Base-by-base conservation (phyloP, 2,113 vertebrate species). In the Tyrannus savana region DNA sequence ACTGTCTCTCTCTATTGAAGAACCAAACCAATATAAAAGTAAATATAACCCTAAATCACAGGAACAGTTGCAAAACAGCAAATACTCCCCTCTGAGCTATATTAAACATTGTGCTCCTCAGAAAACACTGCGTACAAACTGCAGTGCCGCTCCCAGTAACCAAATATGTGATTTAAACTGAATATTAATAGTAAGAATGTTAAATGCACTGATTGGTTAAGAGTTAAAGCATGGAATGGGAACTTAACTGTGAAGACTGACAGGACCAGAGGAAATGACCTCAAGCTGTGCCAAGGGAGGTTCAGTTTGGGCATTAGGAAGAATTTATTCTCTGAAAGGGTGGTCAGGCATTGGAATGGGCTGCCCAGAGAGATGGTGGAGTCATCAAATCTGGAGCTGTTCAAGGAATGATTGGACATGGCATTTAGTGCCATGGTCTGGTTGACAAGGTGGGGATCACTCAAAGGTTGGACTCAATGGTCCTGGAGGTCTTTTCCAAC, bases 371-470 rank as follows among this genome's bases (percentile, higher is more conserved):
- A 12, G 28, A 19, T 23, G 60, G 7, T 22, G 73, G 25, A 37
- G 18, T 5, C 7, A 22, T 33, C 22, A 15, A 14, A 19, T 47
- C 50, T 13, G 60, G 50, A 30, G 41, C 7, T 28, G 58, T 4
- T 18, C 41, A 4, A 27, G 17, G 22, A 17, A 2, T 11, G 6
- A 1, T 19, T 18, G n/a, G 33, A 11, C 19, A 28, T 1, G 22
- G 49, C 9, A 31, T 4, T 49, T 9, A 18, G 9, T 30, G 23
- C 30, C 3, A 24, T 58, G n/a, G 2, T 13, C 22, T 28, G 2
- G 12, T 3, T 14, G 49, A 9, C 25, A 8, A 12, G 33, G 33
- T 12, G 28, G 33, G 18, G 12, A 5, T 12, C 0, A 14, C 9
- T 5, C 55, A 52, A 28, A 62, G 14, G 22, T 3, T 46, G 63